Evolutionary conservation across 2,113 vertebrate genomes (phyloP).

Genomic region (Aleadryas rufinucha): DNA sequence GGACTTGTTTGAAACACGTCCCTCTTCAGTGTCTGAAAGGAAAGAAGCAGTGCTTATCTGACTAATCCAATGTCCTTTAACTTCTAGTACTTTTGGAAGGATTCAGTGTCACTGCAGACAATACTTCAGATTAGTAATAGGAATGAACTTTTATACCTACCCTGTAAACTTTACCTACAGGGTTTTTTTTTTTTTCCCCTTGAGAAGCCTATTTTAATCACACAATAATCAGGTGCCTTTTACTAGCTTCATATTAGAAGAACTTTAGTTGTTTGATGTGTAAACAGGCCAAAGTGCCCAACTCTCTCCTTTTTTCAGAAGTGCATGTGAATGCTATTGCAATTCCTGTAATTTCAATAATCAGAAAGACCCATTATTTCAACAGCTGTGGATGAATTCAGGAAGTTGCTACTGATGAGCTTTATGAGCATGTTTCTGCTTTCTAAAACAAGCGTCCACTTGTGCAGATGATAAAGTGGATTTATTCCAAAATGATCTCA

Average conservation of each 20-base stretch:
- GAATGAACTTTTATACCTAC: neutral
- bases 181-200: neutral
- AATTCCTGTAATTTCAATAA: neutral
- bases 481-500: neutral
- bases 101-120: neutral
- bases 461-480: neutral
- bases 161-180: neutral
- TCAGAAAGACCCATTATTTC: neutral
- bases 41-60: neutral
- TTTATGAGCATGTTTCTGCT: neutral
- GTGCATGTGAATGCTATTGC: neutral
- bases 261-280: neutral
- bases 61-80: neutral
- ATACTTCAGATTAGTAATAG: neutral
- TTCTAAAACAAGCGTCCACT: conserved; percentile 1
- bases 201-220: neutral
- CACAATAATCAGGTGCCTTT: neutral
- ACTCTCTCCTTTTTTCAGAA: neutral
- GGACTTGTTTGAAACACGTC: neutral
- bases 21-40: neutral
- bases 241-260: neutral
- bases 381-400: neutral
- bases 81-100: neutral
- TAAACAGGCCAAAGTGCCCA: neutral
- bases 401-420: neutral